phyloP scores from a whole-genome alignment of 2,113 vertebrate species.

The Hemibagrus wyckioides region DNA sequence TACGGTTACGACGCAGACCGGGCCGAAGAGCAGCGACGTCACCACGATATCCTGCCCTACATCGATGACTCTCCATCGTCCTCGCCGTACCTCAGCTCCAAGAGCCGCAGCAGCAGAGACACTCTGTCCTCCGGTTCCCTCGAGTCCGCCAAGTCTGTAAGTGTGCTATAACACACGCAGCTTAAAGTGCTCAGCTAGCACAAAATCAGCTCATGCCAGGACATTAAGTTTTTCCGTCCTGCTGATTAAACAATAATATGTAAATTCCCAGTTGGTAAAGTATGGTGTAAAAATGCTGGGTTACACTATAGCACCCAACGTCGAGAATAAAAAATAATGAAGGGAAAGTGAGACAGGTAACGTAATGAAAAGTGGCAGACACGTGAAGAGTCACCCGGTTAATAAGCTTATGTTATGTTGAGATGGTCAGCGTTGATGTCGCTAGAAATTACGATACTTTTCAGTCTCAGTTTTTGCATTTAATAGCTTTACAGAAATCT shows the following conservation, averaged over 20 bases:
- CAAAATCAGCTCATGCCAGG: no score
- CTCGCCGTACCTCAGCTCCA: slow-evolving; percentile 91
- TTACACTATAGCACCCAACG: neutral
- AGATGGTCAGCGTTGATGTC: neutral
- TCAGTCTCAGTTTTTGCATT: neutral
- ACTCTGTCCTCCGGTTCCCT: slow-evolving; percentile 82
- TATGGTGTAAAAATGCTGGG: neutral
- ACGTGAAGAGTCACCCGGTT: neutral
- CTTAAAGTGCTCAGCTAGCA: neutral
- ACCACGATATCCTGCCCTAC: slow-evolving; percentile 92
- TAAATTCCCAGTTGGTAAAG: neutral
- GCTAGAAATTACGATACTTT: neutral
- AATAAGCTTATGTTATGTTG: neutral
- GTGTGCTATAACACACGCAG: slow-evolving; percentile 40
- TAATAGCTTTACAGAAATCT: neutral
- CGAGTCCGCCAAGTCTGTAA: slow-evolving; percentile 88
- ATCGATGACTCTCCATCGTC: slow-evolving; percentile 95
- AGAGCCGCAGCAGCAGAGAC: slow-evolving; percentile 88
- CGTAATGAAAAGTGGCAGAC: neutral
- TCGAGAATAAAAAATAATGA: neutral
- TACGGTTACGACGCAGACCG: slow-evolving; percentile 85
- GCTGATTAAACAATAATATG: neutral
- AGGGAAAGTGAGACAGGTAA: neutral
- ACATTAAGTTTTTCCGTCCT: neutral
- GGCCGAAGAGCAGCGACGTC: slow-evolving; percentile 85